A percentile compares a stretch with the other conserved stretches of the same genome.
These are phyloP conservation scores for Rugalucina vietnamica DNA, from an alignment of 2,888 invertebrate species.

Conservation along the genomic window DNA sequence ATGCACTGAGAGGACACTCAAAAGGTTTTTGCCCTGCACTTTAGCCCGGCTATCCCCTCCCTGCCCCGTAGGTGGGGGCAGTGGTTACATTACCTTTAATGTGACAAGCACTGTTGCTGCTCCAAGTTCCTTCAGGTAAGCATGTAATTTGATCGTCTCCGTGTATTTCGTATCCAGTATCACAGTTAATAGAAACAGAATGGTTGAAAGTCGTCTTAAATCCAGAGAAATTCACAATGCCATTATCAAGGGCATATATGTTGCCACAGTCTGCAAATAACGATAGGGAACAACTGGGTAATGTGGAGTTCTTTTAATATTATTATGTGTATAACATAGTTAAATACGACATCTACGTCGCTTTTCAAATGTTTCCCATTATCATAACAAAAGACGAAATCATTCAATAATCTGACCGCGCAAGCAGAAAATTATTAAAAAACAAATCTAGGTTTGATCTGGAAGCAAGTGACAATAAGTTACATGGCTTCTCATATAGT, in stretches of 20 bases:
- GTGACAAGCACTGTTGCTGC: background rate
- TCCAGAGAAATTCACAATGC: background rate
- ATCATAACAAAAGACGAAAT: background rate
- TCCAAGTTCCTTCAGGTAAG: background rate
- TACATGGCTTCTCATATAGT: no score
- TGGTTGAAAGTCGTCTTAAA: background rate
- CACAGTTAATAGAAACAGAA: background rate
- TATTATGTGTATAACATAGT: background rate
- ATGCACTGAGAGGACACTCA: no score
- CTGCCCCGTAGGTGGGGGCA: no score
- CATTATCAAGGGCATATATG: background rate
- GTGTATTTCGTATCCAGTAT: background rate
- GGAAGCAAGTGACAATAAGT: no score
- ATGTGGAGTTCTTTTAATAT: background rate
- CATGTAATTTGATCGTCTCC: background rate
- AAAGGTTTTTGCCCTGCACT: no score
- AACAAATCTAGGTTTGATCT: no score
- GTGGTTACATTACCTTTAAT: background rate
- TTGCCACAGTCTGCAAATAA: background rate
- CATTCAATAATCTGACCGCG: background rate
- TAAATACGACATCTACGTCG: background rate
- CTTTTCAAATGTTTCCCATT: background rate
- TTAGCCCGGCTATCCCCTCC: no score
- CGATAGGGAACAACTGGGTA: background rate
- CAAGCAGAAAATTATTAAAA: no score